Evolutionary conservation across 2,888 invertebrate species (phyloP).

Genomic region (Cataglyphis rosenhaueri): DNA sequence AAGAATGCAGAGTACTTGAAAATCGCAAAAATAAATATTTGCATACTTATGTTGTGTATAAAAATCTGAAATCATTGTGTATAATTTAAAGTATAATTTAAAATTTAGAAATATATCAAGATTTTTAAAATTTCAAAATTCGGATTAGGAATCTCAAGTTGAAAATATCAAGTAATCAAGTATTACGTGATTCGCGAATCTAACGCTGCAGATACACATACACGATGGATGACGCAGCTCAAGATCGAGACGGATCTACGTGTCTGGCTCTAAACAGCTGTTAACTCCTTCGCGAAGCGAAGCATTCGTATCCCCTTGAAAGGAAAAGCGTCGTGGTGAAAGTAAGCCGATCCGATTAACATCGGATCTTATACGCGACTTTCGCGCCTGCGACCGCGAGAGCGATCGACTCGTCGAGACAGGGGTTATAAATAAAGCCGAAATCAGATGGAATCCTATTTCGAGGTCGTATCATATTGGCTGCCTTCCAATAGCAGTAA

Average conservation of each 20-base stretch:
- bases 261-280: conserved; percentile 20
- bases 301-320: conserved; percentile 15
- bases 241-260: background rate
- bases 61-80: conserved; percentile 4
- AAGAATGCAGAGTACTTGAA: background rate
- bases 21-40: background rate
- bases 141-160: background rate
- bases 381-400: conserved; percentile 43
- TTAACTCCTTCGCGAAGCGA: background rate
- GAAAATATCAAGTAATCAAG: background rate
- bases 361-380: conserved; percentile 26
- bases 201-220: conserved; percentile 6
- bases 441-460: conserved; percentile 75
- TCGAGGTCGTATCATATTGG: conserved; percentile 70
- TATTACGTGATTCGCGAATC: background rate
- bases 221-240: conserved; percentile 29
- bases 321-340: conserved; percentile 49
- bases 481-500: conserved; percentile 72
- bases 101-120: background rate
- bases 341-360: conserved; percentile 65
- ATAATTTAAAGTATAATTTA: background rate
- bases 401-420: conserved; percentile 50
- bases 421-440: conserved; percentile 69
- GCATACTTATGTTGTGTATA: background rate
- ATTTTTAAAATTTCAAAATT: background rate